Evolutionary conservation across 2,888 invertebrate genomes (phyloP).

Genomic region (Coremacera marginata): DNA sequence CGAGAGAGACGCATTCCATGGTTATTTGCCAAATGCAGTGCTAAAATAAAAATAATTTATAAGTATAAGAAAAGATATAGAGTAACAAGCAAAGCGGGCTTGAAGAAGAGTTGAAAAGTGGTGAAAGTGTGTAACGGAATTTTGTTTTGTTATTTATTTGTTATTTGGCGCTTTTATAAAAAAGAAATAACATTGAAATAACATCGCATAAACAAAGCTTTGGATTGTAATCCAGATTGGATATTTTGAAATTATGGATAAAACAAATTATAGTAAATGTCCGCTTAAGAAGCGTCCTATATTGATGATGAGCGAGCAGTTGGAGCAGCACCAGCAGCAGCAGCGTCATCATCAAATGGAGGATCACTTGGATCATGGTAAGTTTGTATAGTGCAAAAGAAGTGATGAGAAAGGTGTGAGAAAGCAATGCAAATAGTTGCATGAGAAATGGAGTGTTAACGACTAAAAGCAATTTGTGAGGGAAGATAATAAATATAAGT

Average conservation of each 20-base stretch:
- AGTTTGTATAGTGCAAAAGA: constrained; percentile 28
- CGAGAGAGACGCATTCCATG: constrained; percentile 52
- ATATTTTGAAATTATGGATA: constrained; percentile 58
- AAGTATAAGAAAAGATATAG: constrained; percentile 6
- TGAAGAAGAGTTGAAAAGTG: not conserved
- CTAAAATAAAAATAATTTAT: not conserved
- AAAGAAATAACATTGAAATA: not conserved
- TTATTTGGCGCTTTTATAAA: not conserved
- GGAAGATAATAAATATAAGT: too few relatives aligned
- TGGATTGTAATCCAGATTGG: not conserved
- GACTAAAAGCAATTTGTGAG: too few relatives aligned
- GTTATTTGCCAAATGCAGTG: not conserved
- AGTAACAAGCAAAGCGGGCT: not conserved
- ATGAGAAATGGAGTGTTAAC: too few relatives aligned
- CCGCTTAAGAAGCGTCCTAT: constrained; percentile 68
- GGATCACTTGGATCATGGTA: constrained; percentile 58
- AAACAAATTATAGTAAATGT: constrained; percentile 66
- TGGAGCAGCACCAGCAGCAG: constrained; percentile 42
- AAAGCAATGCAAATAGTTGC: not conserved
- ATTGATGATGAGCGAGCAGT: constrained; percentile 46
- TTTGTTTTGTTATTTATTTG: not conserved
- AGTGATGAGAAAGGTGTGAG: not conserved
- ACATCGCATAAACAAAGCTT: too few relatives aligned
- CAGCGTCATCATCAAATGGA: constrained; percentile 45
- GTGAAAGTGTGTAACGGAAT: constrained; percentile 19